phyloP scores from a whole-genome alignment of 2,797 vertebrate species.

The Chiroxiphia lanceolata region DNA sequence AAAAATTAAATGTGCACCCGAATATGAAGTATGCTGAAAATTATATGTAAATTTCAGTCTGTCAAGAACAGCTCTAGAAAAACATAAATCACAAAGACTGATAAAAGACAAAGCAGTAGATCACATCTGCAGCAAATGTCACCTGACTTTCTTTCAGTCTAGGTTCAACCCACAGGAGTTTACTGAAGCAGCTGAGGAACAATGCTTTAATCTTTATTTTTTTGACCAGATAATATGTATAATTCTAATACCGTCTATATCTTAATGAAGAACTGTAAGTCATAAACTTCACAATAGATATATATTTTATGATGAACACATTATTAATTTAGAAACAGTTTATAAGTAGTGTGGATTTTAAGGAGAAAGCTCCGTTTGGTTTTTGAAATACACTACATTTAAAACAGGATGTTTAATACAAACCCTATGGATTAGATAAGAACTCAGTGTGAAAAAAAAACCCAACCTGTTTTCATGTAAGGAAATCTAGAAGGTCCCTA shows the following conservation, averaged over 20 bases:
- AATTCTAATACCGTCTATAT: background rate
- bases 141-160: background rate
- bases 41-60: background rate
- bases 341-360: background rate
- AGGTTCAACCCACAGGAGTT: background rate
- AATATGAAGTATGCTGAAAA: conserved; percentile 1
- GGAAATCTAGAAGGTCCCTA: background rate
- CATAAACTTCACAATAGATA: background rate
- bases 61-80: background rate
- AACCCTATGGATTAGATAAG: background rate
- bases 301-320: background rate
- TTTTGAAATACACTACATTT: background rate
- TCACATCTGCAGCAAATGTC: background rate
- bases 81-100: background rate
- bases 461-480: fast-evolving
- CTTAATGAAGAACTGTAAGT: background rate
- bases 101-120: background rate
- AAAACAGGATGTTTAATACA: background rate
- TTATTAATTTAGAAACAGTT: background rate
- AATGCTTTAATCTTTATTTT: background rate
- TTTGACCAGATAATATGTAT: background rate
- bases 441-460: background rate
- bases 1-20: background rate
- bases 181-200: background rate
- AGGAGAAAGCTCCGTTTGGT: background rate